Evolutionary conservation across 2,797 vertebrate genomes (phyloP).

Genomic region (Pogoniulus pusillus): DNA sequence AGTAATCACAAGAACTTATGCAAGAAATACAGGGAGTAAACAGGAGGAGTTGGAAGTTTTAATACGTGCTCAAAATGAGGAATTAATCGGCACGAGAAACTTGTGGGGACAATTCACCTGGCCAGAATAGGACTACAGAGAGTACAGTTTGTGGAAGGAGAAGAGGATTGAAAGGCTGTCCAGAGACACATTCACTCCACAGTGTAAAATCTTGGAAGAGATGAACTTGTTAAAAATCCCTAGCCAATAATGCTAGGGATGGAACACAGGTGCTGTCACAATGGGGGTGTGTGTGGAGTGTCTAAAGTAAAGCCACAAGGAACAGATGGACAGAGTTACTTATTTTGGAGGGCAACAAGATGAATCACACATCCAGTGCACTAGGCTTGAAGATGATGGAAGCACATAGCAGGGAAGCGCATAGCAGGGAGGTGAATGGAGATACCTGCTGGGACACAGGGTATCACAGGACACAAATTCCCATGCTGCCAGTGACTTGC

Average conservation of each 20-base stretch:
- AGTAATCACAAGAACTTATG: slow-evolving; percentile 35
- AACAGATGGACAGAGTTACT: slow-evolving; percentile 54
- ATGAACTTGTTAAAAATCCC: slow-evolving; percentile 21
- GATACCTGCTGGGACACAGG: neutral
- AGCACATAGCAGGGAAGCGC: neutral
- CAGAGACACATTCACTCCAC: neutral
- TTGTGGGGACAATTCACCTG: slow-evolving; percentile 42
- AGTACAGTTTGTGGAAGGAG: neutral
- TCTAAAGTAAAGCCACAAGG: neutral
- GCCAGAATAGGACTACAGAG: slow-evolving; percentile 42
- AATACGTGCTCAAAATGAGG: slow-evolving; percentile 40
- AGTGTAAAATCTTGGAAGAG: neutral
- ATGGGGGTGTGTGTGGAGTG: neutral
- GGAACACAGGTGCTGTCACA: slow-evolving; percentile 10
- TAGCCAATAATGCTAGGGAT: slow-evolving; percentile 2
- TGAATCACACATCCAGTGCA: neutral
- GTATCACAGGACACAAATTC: neutral
- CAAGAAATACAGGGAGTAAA: slow-evolving; percentile 45
- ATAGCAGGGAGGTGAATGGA: neutral
- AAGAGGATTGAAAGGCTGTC: neutral
- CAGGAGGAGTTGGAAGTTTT: slow-evolving; percentile 55
- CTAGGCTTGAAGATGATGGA: neutral
- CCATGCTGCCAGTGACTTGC: neutral
- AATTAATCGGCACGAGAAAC: slow-evolving; percentile 47
- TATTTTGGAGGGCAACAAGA: slow-evolving; percentile 2